phyloP scores from a whole-genome alignment of 2,797 vertebrate species.

The Callimico goeldii region DNA sequence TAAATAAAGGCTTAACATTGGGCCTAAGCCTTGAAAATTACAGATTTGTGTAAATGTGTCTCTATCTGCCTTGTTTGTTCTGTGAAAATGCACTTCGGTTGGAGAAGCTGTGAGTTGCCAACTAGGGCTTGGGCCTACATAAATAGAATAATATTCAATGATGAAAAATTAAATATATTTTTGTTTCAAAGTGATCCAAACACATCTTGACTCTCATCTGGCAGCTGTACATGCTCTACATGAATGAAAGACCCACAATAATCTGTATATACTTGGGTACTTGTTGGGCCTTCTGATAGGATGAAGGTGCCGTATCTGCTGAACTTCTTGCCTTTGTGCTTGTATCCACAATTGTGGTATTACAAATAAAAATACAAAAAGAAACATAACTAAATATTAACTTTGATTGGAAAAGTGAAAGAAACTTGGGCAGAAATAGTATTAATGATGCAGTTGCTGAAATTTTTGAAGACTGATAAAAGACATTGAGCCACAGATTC shows the following conservation, averaged over 20 bases:
- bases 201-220: neutral
- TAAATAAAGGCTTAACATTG: neutral
- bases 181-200: neutral
- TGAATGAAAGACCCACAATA: neutral
- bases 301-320: neutral
- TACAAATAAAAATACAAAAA: neutral
- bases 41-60: neutral
- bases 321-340: neutral
- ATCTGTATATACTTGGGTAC: neutral
- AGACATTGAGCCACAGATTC: neutral
- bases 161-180: neutral
- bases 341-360: neutral
- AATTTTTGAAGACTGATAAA: neutral
- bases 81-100: neutral
- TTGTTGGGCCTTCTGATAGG: neutral
- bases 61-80: neutral
- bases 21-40: neutral
- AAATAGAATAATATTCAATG: neutral
- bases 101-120: neutral
- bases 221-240: neutral
- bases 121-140: neutral
- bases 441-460: neutral
- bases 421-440: neutral
- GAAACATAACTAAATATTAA: neutral
- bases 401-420: neutral